phyloP scores from a whole-genome alignment of 2,888 invertebrate species.

The Lasius platythorax region DNA sequence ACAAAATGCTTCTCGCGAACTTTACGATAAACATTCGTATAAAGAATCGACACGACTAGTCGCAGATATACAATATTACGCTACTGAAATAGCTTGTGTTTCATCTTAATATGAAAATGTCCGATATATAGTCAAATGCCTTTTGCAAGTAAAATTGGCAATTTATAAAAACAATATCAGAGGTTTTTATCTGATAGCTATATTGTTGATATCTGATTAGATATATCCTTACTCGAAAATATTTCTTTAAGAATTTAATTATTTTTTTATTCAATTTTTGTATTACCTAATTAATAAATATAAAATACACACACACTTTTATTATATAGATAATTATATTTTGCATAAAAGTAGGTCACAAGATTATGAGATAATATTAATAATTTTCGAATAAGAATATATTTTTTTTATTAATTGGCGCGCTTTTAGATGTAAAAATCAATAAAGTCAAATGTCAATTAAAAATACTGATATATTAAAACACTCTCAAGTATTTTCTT shows the following conservation, averaged over 20 bases:
- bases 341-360: background rate
- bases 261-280: background rate
- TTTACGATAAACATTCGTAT: conserved; percentile 60
- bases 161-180: background rate
- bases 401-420: background rate
- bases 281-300: background rate
- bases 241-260: background rate
- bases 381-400: background rate
- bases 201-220: background rate
- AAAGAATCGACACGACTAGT: conserved; percentile 61
- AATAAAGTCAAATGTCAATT: background rate
- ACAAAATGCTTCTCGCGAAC: conserved; percentile 52
- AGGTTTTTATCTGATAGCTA: background rate
- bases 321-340: background rate
- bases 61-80: background rate
- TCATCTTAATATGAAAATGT: background rate
- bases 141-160: background rate
- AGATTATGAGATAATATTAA: background rate
- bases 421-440: background rate
- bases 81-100: background rate
- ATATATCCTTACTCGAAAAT: background rate
- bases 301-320: background rate
- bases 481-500: background rate
- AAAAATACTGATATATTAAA: background rate
- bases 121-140: background rate